Evolutionary conservation across 2,888 invertebrate species (phyloP).

Genomic region (Mythimna pallens): DNA sequence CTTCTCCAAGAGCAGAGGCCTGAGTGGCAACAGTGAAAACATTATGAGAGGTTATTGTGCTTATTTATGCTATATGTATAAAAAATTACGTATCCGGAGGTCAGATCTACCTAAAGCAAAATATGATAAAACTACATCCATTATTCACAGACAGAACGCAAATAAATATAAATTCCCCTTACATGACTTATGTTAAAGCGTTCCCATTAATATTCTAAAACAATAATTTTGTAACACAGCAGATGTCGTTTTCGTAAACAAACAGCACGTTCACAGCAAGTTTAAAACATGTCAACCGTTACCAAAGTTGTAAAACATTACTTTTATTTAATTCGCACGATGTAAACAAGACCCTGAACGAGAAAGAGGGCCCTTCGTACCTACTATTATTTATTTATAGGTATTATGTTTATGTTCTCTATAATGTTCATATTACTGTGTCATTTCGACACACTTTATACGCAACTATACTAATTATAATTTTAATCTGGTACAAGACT

Average conservation of each 20-base stretch:
- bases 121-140: too few species aligned
- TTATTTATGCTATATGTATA: too few species aligned
- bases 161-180: slow-evolving; percentile 16
- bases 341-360: slow-evolving; percentile 4
- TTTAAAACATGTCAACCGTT: slow-evolving; percentile 18
- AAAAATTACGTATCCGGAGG: too few species aligned
- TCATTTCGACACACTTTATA: background rate
- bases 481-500: background rate
- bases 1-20: too few species aligned
- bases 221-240: slow-evolving; percentile 37
- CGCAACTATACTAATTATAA: background rate
- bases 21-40: too few species aligned
- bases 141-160: background rate
- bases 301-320: slow-evolving; percentile 13
- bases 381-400: background rate
- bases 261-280: slow-evolving; percentile 20
- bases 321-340: slow-evolving; percentile 15
- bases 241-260: slow-evolving; percentile 44
- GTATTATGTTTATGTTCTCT: background rate
- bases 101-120: too few species aligned
- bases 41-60: too few species aligned
- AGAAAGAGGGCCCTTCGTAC: background rate
- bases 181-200: slow-evolving; percentile 24
- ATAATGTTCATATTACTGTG: background rate
- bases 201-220: slow-evolving; percentile 38